Evolutionary conservation across 1,140 invertebrate species (phyloP).

Genomic region (Plectrocnemia conspersa): DNA sequence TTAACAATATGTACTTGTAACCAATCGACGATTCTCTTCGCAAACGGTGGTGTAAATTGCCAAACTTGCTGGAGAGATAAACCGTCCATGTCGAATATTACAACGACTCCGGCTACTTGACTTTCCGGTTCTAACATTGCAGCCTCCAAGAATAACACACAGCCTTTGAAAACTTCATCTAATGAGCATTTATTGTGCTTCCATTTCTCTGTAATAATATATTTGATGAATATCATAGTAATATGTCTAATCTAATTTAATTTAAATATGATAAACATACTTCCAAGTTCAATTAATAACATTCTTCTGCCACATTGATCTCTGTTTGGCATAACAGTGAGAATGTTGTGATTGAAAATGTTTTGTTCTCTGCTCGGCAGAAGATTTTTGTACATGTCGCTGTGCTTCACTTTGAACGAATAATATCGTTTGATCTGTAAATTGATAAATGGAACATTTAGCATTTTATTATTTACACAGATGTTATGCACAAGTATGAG

Average conservation of each 20-base stretch:
- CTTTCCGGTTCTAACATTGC: slow-evolving; percentile 74
- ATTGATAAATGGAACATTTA: slow-evolving; percentile 1
- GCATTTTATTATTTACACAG: slow-evolving; percentile 3
- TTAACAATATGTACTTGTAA: slow-evolving; percentile 55
- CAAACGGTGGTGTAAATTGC: slow-evolving; percentile 78
- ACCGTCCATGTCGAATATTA: slow-evolving; percentile 82
- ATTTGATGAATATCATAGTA: neutral
- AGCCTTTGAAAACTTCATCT: slow-evolving; percentile 79
- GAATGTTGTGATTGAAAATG: slow-evolving; percentile 71
- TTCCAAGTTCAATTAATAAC: slow-evolving; percentile 72
- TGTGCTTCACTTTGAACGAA: slow-evolving; percentile 70
- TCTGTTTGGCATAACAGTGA: slow-evolving; percentile 69
- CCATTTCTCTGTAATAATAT: slow-evolving; percentile 65
- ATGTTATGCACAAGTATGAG: slow-evolving; percentile 5
- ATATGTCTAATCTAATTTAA: neutral
- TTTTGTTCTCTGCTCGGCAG: slow-evolving; percentile 68
- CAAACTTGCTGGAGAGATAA: slow-evolving; percentile 71
- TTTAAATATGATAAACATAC: slow-evolving; percentile 56
- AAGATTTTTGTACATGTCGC: slow-evolving; percentile 64
- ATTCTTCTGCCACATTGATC: slow-evolving; percentile 70
- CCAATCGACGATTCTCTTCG: slow-evolving; percentile 77
- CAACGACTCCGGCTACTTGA: slow-evolving; percentile 68
- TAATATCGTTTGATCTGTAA: slow-evolving; percentile 74
- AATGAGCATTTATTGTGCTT: slow-evolving; percentile 72
- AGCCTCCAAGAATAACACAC: slow-evolving; percentile 71